Evolutionary conservation across 1,140 invertebrate genomes (phyloP).

Genomic region (Eriosoma lanigerum): DNA sequence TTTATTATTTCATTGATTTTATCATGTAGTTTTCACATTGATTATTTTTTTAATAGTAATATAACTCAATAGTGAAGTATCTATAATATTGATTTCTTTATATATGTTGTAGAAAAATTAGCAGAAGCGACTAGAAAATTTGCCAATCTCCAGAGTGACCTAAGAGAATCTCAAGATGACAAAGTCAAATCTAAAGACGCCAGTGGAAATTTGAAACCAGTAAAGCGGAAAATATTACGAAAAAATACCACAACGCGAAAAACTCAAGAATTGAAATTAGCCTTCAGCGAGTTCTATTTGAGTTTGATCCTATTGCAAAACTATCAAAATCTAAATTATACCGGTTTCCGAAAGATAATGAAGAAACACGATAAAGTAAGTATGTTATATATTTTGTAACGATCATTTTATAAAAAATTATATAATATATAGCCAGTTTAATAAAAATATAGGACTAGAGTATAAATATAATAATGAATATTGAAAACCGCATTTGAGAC

Average conservation of each 20-base stretch:
- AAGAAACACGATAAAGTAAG: constrained; percentile 99
- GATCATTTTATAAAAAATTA: constrained; percentile 54
- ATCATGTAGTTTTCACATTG: too few species aligned
- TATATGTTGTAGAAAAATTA: constrained; percentile 77
- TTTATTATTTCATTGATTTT: too few species aligned
- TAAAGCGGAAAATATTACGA: constrained; percentile 56
- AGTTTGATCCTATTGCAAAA: constrained; percentile 91
- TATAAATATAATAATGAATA: too few species aligned
- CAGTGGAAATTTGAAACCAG: constrained; percentile 46
- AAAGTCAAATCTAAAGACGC: constrained; percentile 64
- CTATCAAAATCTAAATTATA: constrained; percentile 95
- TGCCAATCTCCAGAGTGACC: constrained; percentile 84
- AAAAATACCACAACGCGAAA: constrained; percentile 71
- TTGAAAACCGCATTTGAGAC: too few species aligned
- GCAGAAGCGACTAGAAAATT: constrained; percentile 95
- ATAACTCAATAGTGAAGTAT: too few species aligned
- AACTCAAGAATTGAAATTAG: constrained; percentile 91
- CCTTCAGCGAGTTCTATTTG: constrained; percentile 98
- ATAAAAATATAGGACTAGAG: too few species aligned
- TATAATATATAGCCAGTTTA: too few species aligned
- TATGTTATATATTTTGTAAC: too few species aligned
- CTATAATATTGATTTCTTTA: background rate
- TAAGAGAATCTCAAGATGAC: constrained; percentile 74
- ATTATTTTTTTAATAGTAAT: too few species aligned
- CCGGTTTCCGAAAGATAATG: constrained; percentile 98